Conservation (phyloP, 1,140 invertebrate genomes). For the Drosophila cardini region DNA sequence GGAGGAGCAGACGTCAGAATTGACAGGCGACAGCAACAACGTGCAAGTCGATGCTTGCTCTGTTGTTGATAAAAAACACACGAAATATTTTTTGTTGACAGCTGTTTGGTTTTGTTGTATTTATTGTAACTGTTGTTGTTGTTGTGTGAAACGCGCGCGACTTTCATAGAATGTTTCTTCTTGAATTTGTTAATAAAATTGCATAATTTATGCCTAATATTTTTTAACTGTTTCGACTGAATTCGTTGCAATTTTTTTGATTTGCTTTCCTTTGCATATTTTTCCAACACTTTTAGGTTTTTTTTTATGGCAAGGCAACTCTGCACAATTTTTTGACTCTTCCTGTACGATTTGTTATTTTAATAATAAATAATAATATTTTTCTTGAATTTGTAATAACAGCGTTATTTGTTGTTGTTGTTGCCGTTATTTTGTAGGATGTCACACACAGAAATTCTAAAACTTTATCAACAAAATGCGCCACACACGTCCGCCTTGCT, state of each 20-base stretch:
- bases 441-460: constrained; percentile 45
- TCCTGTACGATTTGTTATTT: constrained; percentile 13
- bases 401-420: constrained; percentile 20
- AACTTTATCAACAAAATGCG: constrained; percentile 43
- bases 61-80: constrained; percentile 37
- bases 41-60: constrained; percentile 23
- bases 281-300: constrained; percentile 34
- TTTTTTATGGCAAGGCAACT: constrained; percentile 37
- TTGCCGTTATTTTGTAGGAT: background rate
- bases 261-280: constrained; percentile 22
- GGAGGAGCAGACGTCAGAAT: constrained; percentile 41
- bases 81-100: constrained; percentile 38
- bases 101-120: constrained; percentile 17
- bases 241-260: constrained; percentile 2
- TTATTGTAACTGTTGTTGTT: constrained; percentile 1
- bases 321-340: constrained; percentile 28
- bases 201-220: constrained; percentile 32
- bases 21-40: constrained; percentile 30
- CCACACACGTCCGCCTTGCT: constrained; percentile 54
- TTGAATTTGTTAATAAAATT: constrained; percentile 36
- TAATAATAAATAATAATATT: background rate
- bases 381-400: constrained; percentile 13
- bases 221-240: background rate
- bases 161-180: constrained; percentile 34
- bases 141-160: constrained; percentile 37